phyloP scores from a whole-genome alignment of 2,797 vertebrate genomes.

The Trachops cirrhosus region DNA sequence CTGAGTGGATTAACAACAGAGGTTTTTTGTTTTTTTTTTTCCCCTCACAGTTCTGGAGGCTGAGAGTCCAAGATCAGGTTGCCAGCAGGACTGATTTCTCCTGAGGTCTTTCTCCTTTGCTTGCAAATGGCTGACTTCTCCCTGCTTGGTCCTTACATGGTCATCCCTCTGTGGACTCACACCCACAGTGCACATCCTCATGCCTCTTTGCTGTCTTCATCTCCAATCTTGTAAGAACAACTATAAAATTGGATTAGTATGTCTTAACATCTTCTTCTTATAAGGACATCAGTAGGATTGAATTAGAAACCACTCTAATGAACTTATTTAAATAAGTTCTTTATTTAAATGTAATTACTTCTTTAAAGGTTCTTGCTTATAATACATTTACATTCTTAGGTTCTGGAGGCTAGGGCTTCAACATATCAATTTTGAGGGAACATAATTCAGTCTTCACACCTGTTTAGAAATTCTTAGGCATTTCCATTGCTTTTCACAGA shows the following conservation, averaged over 20 bases:
- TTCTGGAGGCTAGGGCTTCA: background rate
- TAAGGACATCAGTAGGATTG: background rate
- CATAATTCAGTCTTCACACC: background rate
- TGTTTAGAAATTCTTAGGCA: background rate
- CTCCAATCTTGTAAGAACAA: background rate
- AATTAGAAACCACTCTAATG: background rate
- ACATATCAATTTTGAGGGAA: background rate
- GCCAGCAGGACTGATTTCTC: background rate
- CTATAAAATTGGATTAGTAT: background rate
- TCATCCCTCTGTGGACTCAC: background rate
- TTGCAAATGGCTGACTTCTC: too few relatives aligned
- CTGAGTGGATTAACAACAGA: background rate
- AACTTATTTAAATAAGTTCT: background rate
- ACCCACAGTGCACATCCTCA: rapidly evolving
- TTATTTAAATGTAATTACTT: background rate
- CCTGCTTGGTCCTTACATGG: background rate
- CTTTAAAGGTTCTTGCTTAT: background rate
- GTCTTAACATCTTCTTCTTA: background rate
- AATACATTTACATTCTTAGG: background rate
- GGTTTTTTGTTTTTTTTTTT: too few relatives aligned
- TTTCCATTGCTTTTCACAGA: background rate
- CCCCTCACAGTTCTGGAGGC: background rate
- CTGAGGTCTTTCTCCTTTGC: background rate
- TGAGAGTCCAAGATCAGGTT: background rate
- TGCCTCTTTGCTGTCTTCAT: background rate